These are phyloP conservation scores for Callyntrura guangdongensis DNA, from an alignment of 2,888 invertebrate genomes.

Conservation along the genomic window DNA sequence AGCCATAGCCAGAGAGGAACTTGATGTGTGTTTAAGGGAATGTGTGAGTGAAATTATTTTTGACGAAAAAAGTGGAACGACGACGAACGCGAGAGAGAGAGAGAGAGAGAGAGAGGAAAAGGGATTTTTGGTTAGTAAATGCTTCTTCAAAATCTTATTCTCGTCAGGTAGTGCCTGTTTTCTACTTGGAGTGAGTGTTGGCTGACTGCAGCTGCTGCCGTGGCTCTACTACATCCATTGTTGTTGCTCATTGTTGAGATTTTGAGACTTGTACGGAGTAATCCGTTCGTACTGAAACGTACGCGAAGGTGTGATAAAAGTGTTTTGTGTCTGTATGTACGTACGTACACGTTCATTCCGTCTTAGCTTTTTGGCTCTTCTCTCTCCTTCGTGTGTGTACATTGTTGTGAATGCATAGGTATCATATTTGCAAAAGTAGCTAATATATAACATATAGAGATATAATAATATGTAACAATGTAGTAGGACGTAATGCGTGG, in stretches of 20 bases:
- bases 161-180: conserved; percentile 23
- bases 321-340: not conserved
- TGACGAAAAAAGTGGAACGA: conserved; percentile 65
- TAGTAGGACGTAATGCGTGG: conserved; percentile 1
- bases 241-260: conserved; percentile 53
- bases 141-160: not conserved
- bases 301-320: conserved; percentile 1
- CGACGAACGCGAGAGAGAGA: conserved; percentile 51
- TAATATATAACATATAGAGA: not conserved
- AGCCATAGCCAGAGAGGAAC: conserved; percentile 12
- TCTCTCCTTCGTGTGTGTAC: not conserved
- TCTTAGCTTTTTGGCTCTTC: not conserved
- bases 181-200: conserved; percentile 1
- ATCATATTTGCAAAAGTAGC: not conserved
- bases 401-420: not conserved
- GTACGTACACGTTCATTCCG: not conserved
- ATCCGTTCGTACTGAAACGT: not conserved
- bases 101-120: conserved; percentile 43
- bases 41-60: conserved; percentile 51
- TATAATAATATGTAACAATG: not conserved
- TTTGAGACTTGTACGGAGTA: not conserved
- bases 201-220: not conserved
- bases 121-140: conserved; percentile 46
- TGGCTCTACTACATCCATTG: not conserved
- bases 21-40: not conserved